A percentile compares a stretch with the other conserved stretches of the same genome.
phyloP scores from a whole-genome alignment of 2,888 invertebrate genomes.

The Agapetus fuscipes region DNA sequence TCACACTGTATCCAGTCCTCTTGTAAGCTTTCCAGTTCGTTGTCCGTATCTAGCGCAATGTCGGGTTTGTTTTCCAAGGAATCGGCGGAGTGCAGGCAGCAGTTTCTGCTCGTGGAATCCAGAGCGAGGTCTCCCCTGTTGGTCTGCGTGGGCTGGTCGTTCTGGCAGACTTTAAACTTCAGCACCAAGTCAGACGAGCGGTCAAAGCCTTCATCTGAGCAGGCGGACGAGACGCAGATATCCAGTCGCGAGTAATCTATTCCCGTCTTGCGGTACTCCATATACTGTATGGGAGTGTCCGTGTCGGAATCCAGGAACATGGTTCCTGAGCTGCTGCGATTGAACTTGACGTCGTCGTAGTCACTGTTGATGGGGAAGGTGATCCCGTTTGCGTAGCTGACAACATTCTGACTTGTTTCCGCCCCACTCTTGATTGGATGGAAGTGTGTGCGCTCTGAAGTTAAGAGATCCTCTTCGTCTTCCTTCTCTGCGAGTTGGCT shows the following conservation, averaged over 20 bases:
- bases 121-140: conserved; percentile 26
- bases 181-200: conserved; percentile 42
- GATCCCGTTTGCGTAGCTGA: conserved; percentile 56
- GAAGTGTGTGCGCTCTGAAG: conserved; percentile 74
- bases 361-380: conserved; percentile 58
- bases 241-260: conserved; percentile 35
- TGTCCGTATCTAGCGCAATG: conserved; percentile 21
- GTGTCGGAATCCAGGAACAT: conserved; percentile 45
- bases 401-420: too few relatives aligned
- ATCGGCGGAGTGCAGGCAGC: background rate
- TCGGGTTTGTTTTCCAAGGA: conserved; percentile 18
- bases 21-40: conserved; percentile 27
- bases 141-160: conserved; percentile 50
- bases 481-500: conserved; percentile 24
- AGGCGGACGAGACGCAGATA: conserved; percentile 13
- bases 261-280: conserved; percentile 39
- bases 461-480: conserved; percentile 61
- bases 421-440: conserved; percentile 54
- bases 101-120: conserved; percentile 27
- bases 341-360: conserved; percentile 54
- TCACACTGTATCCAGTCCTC: conserved; percentile 30
- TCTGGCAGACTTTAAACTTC: conserved; percentile 57
- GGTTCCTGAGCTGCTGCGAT: conserved; percentile 56
- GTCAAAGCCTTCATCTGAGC: conserved; percentile 26
- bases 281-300: conserved; percentile 40